Percentiles rank a stretch among this genome's conserved stretches.
Conservation (phyloP, 2,113 vertebrate genomes). For the Hydrolagus affinis region DNA sequence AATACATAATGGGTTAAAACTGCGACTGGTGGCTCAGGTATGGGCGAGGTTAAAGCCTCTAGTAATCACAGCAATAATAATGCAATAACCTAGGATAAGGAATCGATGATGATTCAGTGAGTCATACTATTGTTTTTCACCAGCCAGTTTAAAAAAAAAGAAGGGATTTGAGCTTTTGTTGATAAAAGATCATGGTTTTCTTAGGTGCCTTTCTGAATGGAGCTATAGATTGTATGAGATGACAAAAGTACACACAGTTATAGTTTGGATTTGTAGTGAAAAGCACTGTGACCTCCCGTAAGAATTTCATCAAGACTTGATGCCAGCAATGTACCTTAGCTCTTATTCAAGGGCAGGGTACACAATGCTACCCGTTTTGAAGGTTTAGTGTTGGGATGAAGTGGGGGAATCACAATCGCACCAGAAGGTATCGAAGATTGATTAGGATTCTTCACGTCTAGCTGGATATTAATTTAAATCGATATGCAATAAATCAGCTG, state of each 20-base stretch:
- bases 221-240: background rate
- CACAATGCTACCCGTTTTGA: background rate
- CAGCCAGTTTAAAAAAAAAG: background rate
- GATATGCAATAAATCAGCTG: no score
- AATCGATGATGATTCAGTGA: background rate
- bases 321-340: background rate
- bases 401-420: background rate
- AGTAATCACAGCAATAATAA: conserved; percentile 19
- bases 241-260: background rate
- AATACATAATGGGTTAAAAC: background rate
- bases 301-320: no score
- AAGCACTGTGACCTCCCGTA: background rate
- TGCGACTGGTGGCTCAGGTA: background rate
- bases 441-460: background rate
- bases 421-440: no score
- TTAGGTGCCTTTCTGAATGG: background rate
- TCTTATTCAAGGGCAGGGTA: background rate
- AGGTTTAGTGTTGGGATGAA: background rate
- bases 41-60: background rate
- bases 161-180: background rate
- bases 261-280: background rate
- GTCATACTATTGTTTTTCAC: background rate
- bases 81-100: conserved; percentile 12
- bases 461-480: no score
- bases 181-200: background rate